Base-by-base conservation (phyloP, 2,113 vertebrate species). In the Dasypus novemcinctus region DNA sequence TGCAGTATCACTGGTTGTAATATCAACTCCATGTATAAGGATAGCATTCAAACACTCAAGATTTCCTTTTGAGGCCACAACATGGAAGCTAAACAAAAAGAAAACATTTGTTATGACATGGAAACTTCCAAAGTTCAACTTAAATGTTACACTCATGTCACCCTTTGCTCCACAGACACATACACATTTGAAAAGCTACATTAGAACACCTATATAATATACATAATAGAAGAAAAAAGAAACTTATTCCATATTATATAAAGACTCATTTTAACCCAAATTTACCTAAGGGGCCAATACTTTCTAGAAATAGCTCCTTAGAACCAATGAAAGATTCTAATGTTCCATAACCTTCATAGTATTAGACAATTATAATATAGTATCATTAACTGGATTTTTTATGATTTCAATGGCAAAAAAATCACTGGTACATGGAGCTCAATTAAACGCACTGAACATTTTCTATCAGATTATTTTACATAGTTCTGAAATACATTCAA, bases 11-110 rank as follows among this genome's bases (percentile, higher is more conserved):
- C 98, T 99, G 69, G 99, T 98, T 0, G 99, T 98, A 95, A 99
- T 96, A 87, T 99, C 99, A 29, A 98, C 99, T n/a, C 98, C 99
- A 5, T 99, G 99, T 69, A 98, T 59, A 12, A 99, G 99, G 95
- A 99, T 98, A 96, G 99, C 98, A 95, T 99, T 99, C 97, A 99
- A 96, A 98, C 99, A 99, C 2, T 99, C 99, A 18, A 99, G 98
- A 95, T 99, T 99, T 94, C 99, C 99, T 97, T 99, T 99, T 0
- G 99, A 99, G 0, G 99, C 99, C 52, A 99, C 99, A 61, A 99
- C 98, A 82, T 99, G 99, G 98, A 99, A 99, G 66, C 99, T 99
- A 49, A 59, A 88, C 27, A 90, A 3, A 82, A 94, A 68, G 89
- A 80, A 94, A 93, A 52, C 7, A 57, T 52, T 7, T 63, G n/a